A percentile compares a stretch with the other conserved stretches of the same genome.
Evolutionary conservation across 2,113 vertebrate species (phyloP).

Genomic region (Corapipo altera): DNA sequence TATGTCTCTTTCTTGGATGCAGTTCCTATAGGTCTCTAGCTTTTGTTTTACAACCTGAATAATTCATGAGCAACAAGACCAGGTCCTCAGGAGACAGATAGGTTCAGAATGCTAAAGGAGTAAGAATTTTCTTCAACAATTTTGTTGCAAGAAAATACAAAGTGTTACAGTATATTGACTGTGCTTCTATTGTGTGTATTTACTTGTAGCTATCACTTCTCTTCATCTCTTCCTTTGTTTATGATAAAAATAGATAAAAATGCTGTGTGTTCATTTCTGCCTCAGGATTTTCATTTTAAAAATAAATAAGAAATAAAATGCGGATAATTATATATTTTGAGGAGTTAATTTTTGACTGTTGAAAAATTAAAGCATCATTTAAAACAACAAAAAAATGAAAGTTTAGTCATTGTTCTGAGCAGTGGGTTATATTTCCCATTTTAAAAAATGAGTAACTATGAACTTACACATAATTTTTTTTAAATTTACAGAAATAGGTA

Average conservation of each 20-base stretch:
- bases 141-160: not conserved
- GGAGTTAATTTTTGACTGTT: not conserved
- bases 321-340: not conserved
- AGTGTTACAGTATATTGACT: not conserved
- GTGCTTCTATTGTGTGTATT: not conserved
- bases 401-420: not conserved
- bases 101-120: not conserved
- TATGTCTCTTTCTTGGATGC: not conserved
- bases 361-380: not conserved
- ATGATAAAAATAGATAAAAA: not conserved
- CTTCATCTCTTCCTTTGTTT: not conserved
- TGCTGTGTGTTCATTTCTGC: not conserved
- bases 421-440: not conserved
- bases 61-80: not conserved
- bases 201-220: not conserved
- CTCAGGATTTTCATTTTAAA: not conserved
- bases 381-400: not conserved
- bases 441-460: not conserved
- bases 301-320: not conserved
- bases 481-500: not conserved
- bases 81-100: not conserved
- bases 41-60: not conserved
- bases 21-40: not conserved
- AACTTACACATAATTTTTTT: not conserved
- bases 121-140: not conserved